Base-by-base conservation (phyloP, 2,888 invertebrate species). In the Drosophila borborema region DNA sequence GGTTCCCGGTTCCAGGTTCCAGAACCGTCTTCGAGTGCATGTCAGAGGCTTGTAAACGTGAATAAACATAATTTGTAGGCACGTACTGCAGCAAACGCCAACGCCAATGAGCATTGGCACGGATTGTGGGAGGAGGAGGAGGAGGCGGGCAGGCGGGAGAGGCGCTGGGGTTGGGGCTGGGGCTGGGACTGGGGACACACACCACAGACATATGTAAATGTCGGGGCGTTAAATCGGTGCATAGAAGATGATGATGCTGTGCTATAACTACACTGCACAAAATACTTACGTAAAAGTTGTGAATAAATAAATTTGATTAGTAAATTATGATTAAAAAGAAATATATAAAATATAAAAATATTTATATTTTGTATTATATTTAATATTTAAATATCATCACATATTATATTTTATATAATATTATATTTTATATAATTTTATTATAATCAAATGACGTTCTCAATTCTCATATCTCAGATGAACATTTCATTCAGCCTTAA, bases 171-270 rank as follows among this genome's bases (percentile, higher is more conserved):
- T 1, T 28, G 28, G 28, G 28, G 28, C 28, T 28, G 28, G 23
- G 23, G 4, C 23, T 49, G 46, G 45, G 62, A 18, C 23, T 60
- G 66, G 65, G 80, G 75, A 72, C 64, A 71, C 61, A 71, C 61
- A 71, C 41, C 53, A 45, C 48, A 64, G 81, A 85, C 87, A 86
- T 85, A 85, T 89, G 85, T 89, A 86, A 85, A 85, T 85, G 85
- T 89, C 89, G 87, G 89, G 86, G 90, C 86, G 90, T 89, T 88
- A 86, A 86, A 88, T 86, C 86, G 86, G 86, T 82, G 85, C 90
- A 86, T 89, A 74, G 85, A 77, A 62, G 72, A 73, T 64, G 72
- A 73, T 64, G 72, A 71, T 72, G 59, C 76, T 63, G 31, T 64
- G 51, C 75, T 62, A 48, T 46, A 70, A 9, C 9, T 61, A 67